Evolutionary conservation across 2,113 vertebrate genomes (phyloP).

Genomic region (Erinaceus europaeus): DNA sequence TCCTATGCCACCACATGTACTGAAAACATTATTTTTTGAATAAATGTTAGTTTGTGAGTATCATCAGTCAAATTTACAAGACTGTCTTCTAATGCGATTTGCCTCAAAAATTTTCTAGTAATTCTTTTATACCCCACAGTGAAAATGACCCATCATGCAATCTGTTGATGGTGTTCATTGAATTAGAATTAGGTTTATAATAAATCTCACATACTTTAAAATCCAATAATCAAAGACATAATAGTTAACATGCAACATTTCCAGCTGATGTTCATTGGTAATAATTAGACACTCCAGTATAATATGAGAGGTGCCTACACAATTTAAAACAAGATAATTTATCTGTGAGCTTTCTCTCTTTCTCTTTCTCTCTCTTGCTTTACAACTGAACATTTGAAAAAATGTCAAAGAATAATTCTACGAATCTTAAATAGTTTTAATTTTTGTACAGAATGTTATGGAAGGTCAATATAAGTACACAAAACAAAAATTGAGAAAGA

Average conservation of each 20-base stretch:
- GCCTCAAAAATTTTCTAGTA: slow-evolving; percentile 50
- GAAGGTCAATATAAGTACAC: neutral
- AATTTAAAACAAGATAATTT: neutral
- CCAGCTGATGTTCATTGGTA: neutral
- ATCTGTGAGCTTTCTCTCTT: neutral
- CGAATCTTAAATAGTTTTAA: no score
- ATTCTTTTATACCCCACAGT: slow-evolving; percentile 45
- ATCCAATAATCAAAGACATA: neutral
- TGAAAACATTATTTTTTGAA: slow-evolving; percentile 40
- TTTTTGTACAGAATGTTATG: no score
- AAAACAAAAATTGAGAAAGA: neutral
- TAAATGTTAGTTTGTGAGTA: slow-evolving; percentile 34
- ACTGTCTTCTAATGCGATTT: slow-evolving; percentile 57
- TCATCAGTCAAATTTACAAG: slow-evolving; percentile 58
- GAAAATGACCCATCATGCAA: slow-evolving; percentile 68
- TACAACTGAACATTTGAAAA: neutral
- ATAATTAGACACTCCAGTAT: neutral
- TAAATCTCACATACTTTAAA: slow-evolving; percentile 48
- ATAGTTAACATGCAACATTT: neutral
- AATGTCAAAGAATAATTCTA: no score
- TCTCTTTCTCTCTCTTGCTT: no score
- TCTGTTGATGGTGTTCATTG: slow-evolving; percentile 55
- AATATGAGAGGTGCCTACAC: neutral
- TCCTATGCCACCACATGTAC: neutral
- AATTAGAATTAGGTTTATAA: slow-evolving; percentile 52